These are phyloP conservation scores for Lycopodina hypogea DNA, from an alignment of 37 sponge, comb jelly and placozoan species.

Conservation along the genomic window DNA sequence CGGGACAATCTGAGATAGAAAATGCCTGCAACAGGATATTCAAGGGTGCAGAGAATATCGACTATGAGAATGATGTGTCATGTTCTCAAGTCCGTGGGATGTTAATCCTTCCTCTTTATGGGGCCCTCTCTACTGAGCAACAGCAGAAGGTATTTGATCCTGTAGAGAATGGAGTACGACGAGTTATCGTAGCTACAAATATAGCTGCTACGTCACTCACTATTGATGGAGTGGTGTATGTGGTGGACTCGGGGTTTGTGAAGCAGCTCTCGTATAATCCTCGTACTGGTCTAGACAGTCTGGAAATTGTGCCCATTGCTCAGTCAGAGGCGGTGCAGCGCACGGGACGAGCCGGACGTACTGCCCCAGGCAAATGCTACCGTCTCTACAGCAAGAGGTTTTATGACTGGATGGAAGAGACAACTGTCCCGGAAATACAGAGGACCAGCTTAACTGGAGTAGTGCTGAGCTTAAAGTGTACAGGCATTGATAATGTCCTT, in stretches of 20 bases:
- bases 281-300: conserved; percentile 76
- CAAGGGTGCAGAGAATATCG: conserved; percentile 68
- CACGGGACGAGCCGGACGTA: conserved; percentile 81
- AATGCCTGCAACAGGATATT: conserved; percentile 72
- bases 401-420: conserved; percentile 44
- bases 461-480: conserved; percentile 74
- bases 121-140: conserved; percentile 77
- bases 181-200: conserved; percentile 87
- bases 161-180: conserved; percentile 48
- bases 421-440: conserved; percentile 87
- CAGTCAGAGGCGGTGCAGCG: conserved; percentile 82
- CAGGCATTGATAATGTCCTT: conserved; percentile 77
- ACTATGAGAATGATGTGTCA: conserved; percentile 78
- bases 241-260: conserved; percentile 83
- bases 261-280: conserved; percentile 82
- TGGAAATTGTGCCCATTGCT: conserved; percentile 78
- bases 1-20: conserved; percentile 88
- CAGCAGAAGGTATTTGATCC: conserved; percentile 79
- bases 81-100: conserved; percentile 56
- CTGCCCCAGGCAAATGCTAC: conserved; percentile 73
- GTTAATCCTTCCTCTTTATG: conserved; percentile 80
- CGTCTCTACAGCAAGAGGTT: conserved; percentile 74
- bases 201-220: conserved; percentile 92
- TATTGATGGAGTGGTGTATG: conserved; percentile 87
- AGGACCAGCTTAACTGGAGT: conserved; percentile 80